A percentile compares a stretch with the other conserved stretches of the same genome.
phyloP scores from a whole-genome alignment of 2,113 vertebrate species.

The Dromaius novaehollandiae region DNA sequence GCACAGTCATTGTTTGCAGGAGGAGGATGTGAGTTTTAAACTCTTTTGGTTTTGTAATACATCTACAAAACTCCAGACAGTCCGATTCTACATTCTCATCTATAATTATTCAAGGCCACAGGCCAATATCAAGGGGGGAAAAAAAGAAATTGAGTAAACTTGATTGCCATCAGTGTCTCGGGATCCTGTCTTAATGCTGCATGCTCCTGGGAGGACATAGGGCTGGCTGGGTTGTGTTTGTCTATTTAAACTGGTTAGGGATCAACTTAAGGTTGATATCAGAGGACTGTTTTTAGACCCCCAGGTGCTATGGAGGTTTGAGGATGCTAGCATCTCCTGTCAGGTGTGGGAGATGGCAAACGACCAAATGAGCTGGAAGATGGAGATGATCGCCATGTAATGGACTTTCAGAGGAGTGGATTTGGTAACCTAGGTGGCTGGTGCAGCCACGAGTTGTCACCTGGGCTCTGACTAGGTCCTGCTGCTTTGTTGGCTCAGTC shows the following conservation, averaged over 20 bases:
- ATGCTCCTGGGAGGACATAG: rapidly evolving
- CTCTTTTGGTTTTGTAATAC: not conserved
- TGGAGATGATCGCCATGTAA: not conserved
- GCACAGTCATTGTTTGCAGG: not conserved
- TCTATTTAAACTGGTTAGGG: not conserved
- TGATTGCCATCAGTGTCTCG: not conserved
- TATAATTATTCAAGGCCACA: not conserved
- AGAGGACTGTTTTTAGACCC: not conserved
- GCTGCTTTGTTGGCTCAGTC: not conserved
- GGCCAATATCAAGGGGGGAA: not conserved
- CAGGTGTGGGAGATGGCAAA: not conserved
- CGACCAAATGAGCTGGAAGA: not conserved
- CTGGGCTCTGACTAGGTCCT: not conserved
- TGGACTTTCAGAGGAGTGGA: not conserved
- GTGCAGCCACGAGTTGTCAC: rapidly evolving
- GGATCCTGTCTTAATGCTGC: not conserved
- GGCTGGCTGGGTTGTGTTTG: not conserved
- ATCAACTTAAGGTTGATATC: rapidly evolving
- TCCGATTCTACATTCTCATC: not conserved
- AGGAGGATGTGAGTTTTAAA: not conserved
- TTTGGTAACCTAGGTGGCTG: not conserved
- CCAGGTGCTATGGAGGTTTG: not conserved
- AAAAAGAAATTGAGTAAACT: not conserved
- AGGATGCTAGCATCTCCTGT: not conserved
- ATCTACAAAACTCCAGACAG: not conserved